Conservation (phyloP, 2,113 vertebrate genomes). For the Pithys albifrons region DNA sequence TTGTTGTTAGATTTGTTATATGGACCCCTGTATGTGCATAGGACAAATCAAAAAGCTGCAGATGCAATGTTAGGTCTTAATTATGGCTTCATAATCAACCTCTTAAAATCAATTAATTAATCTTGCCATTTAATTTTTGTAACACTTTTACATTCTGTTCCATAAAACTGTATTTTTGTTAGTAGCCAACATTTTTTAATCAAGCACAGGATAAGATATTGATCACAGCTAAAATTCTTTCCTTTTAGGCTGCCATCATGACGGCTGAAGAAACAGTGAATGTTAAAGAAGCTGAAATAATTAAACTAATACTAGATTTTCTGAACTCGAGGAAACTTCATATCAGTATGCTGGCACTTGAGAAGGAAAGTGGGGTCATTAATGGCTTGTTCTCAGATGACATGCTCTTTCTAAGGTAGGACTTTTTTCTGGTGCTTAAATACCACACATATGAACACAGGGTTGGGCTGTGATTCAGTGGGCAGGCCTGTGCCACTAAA, state of each 20-base stretch:
- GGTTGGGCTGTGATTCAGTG: not conserved
- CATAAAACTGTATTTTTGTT: not conserved
- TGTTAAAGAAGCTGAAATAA: conserved; percentile 96
- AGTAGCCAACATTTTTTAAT: not conserved
- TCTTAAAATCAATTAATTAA: not conserved
- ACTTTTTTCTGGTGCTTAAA: not conserved
- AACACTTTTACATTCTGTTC: not conserved
- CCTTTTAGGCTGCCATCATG: conserved; percentile 82
- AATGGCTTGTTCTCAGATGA: conserved; percentile 98
- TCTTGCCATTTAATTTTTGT: not conserved
- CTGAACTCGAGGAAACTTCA: conserved; percentile 95
- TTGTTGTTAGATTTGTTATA: not conserved
- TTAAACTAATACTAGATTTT: conserved; percentile 96
- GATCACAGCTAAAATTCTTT: not conserved
- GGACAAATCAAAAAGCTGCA: not conserved
- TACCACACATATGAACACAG: not conserved
- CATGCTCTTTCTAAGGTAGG: conserved; percentile 97
- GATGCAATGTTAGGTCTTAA: not conserved
- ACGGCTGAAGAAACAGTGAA: conserved; percentile 96
- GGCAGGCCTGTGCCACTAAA: not conserved
- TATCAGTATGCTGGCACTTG: conserved; percentile 96
- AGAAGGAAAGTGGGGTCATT: conserved; percentile 97
- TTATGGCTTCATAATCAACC: not conserved
- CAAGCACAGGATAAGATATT: not conserved
- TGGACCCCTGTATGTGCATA: not conserved